Conservation (phyloP, 2,888 invertebrate genomes). For the Eumacrocentrus americanus region DNA sequence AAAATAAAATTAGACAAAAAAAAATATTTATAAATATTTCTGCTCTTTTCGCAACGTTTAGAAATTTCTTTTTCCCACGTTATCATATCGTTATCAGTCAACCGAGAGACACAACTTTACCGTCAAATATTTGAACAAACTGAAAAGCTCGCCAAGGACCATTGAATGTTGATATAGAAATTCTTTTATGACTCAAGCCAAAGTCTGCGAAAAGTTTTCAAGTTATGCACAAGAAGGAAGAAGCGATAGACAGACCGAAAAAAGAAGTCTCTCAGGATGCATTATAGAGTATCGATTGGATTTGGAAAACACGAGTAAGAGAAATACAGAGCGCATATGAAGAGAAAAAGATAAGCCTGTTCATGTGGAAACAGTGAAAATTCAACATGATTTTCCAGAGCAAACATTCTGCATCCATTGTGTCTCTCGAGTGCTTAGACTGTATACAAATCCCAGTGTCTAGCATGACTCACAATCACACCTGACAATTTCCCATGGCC, state of each 20-base stretch:
- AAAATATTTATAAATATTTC: too few species aligned
- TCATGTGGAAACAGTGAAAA: too few species aligned
- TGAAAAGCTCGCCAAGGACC: too few species aligned
- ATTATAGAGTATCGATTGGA: background rate
- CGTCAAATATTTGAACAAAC: background rate
- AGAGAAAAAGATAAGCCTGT: too few species aligned
- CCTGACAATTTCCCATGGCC: constrained; percentile 9
- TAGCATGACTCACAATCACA: background rate
- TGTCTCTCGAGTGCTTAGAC: too few species aligned
- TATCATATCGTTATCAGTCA: background rate
- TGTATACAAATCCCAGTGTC: background rate
- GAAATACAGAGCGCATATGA: too few species aligned
- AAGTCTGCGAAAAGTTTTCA: background rate
- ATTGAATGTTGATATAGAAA: too few species aligned
- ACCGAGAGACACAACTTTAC: background rate
- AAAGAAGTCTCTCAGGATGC: background rate
- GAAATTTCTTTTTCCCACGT: too few species aligned
- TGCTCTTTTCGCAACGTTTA: too few species aligned
- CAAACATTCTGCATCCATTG: background rate
- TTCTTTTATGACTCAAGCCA: background rate
- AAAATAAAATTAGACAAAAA: too few species aligned
- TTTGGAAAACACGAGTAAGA: background rate
- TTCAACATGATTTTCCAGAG: constrained; percentile 1
- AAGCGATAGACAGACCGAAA: too few species aligned
- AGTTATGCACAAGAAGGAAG: background rate